Conservation (phyloP, 2,888 invertebrate species). For the Poecilus cupreus region DNA sequence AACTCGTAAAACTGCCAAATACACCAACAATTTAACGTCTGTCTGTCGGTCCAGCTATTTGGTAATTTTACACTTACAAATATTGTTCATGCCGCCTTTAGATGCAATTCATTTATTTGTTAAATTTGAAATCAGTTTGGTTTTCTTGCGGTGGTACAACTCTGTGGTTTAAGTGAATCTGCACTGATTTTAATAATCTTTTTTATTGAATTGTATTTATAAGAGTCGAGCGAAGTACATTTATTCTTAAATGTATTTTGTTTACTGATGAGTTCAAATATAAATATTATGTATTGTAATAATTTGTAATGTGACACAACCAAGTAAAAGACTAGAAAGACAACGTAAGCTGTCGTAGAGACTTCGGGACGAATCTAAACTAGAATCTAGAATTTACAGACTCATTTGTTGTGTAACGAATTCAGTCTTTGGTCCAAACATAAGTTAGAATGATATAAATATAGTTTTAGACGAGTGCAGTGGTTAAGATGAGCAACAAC, state of each 20-base stretch:
- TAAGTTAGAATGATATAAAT: not conserved
- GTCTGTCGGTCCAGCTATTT: too few species aligned
- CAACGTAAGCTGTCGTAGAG: not conserved
- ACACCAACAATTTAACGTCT: too few species aligned
- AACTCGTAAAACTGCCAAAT: constrained; percentile 9
- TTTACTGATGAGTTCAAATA: not conserved
- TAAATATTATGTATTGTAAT: too few species aligned
- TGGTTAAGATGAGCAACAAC: constrained; percentile 34
- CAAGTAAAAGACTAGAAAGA: constrained; percentile 6
- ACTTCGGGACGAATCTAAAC: constrained; percentile 6
- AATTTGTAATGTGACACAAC: not conserved
- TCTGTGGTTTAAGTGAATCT: not conserved
- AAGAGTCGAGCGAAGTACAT: not conserved
- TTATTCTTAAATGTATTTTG: not conserved
- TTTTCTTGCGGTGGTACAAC: constrained; percentile 20
- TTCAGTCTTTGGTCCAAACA: not conserved
- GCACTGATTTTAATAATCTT: not conserved
- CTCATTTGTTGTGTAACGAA: constrained; percentile 18
- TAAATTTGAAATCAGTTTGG: constrained; percentile 14
- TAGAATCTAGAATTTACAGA: not conserved
- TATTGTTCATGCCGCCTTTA: constrained; percentile 22
- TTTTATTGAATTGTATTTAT: too few species aligned
- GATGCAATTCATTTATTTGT: not conserved
- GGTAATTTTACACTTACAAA: not conserved
- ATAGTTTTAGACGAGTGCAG: not conserved